phyloP scores from a whole-genome alignment of 2,797 vertebrate genomes.

The Phyllotis vaccarum region DNA sequence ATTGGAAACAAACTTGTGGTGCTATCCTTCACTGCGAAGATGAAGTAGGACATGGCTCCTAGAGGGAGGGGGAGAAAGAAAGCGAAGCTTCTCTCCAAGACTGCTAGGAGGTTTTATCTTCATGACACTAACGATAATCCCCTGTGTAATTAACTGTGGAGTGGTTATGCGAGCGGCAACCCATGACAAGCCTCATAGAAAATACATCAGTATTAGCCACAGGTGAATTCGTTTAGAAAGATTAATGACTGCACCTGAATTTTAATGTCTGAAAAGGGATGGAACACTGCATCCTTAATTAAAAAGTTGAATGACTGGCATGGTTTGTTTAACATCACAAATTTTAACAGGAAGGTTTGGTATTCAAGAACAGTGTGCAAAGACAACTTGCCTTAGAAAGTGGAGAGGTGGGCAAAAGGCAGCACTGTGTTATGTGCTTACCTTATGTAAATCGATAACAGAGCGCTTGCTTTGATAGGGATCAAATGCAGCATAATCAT shows the following conservation, averaged over 20 bases:
- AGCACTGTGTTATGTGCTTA: conserved; percentile 87
- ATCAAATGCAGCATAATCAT: conserved; percentile 89
- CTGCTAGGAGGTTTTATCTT: conserved; percentile 90
- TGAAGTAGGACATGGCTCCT: conserved; percentile 87
- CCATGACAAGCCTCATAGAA: conserved; percentile 93
- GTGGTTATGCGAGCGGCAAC: conserved; percentile 91
- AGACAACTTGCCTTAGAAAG: conserved; percentile 86
- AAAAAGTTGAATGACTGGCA: conserved; percentile 92
- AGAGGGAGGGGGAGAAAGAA: conserved; percentile 68
- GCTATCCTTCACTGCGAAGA: conserved; percentile 88
- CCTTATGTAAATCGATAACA: conserved; percentile 89
- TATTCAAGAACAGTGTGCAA: conserved; percentile 89
- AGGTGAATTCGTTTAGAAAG: conserved; percentile 95
- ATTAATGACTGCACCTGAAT: conserved; percentile 94
- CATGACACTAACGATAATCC: conserved; percentile 92
- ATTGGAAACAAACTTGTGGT: conserved; percentile 81
- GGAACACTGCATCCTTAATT: conserved; percentile 93
- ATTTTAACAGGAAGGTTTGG: conserved; percentile 89
- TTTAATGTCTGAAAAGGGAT: conserved; percentile 92
- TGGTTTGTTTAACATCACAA: conserved; percentile 93
- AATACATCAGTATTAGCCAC: conserved; percentile 94
- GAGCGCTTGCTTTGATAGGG: conserved; percentile 90
- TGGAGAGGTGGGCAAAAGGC: conserved; percentile 86
- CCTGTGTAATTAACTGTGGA: conserved; percentile 93
- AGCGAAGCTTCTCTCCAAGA: conserved; percentile 82